Base-by-base conservation (phyloP, 2,888 invertebrate genomes). In the Stenurella melanura region DNA sequence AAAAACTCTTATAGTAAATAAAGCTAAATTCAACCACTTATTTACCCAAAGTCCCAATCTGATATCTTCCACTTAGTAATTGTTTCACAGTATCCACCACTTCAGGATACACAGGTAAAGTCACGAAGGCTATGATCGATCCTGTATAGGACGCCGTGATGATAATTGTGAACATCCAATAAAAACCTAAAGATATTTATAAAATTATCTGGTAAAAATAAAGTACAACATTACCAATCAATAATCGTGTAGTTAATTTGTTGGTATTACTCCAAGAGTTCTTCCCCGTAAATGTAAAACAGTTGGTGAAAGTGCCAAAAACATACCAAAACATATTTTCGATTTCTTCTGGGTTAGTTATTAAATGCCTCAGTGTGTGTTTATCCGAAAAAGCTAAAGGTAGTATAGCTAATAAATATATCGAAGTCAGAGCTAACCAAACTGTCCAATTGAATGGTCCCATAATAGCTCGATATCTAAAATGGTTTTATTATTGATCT, bases 271-370 rank as follows among this genome's bases (percentile, higher is more conserved):
- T 93, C 95, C 94, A 96, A 12, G 95, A 94, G 82, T 93, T 92
- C 85, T 91, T 92, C 0, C 94, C 94, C 57, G 91, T 89, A 84
- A 94, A 94, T 0, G 94, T 93, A 84, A 96, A 95, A 82, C 94
- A 93, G 85, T 96, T 96, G 0, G 96, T 96, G 85, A 96, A 96
- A 60, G 95, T 96, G 6, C 96, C 95, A 84, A 95, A 96, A 73
- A 96, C 95, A 86, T 95, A 95, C 96, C 96, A 96, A 87, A 96
- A 96, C 95, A 96, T 95, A 83, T 95, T 94, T 88, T 95, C 95
- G 54, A 95, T 90, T 90, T 95, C 94, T 68, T 93, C 93, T 75
- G 94, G 94, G 82, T 93, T 92, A 57, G 93, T 91, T 34, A 95
- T 83, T 38, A 96, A 89, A 85, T 94, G 93, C 10, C 89, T 90